Evolutionary conservation across 2,113 vertebrate species (phyloP).

Genomic region (Oenanthe oenanthe): DNA sequence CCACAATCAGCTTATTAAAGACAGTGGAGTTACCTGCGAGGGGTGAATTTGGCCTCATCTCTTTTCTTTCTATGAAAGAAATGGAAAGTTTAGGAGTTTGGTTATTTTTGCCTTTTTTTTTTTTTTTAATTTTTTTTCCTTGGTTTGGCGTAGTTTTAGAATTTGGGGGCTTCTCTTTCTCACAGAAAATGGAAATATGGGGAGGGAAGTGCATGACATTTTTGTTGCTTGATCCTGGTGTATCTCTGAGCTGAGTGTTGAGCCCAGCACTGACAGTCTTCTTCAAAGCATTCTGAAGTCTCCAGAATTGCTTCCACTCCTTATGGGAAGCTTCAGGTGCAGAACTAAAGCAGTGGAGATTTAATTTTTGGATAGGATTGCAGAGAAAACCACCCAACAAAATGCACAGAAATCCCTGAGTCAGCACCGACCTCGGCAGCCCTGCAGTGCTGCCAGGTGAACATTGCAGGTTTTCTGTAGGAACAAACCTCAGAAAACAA

Average conservation of each 20-base stretch:
- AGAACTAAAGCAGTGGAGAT: background rate
- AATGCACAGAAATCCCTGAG: background rate
- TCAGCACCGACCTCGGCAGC: background rate
- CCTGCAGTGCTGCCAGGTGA: background rate
- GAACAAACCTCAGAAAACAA: background rate
- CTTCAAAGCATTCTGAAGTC: background rate
- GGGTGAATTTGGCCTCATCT: constrained; percentile 42
- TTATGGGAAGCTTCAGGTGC: background rate
- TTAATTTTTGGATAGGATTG: background rate
- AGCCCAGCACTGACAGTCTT: background rate
- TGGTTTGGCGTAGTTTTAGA: constrained; percentile 57
- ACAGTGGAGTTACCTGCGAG: background rate
- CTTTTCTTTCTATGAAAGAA: constrained; percentile 94
- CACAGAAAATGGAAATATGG: constrained; percentile 23
- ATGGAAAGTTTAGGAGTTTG: constrained; percentile 41
- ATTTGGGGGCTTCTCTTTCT: constrained; percentile 30
- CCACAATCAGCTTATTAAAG: background rate
- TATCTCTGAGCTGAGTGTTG: background rate
- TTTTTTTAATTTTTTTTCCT: background rate
- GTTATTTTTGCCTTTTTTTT: background rate
- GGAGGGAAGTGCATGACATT: constrained; percentile 70
- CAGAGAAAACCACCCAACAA: background rate
- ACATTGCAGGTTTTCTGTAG: background rate
- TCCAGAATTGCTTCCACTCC: background rate
- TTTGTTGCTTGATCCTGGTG: constrained; percentile 67